Evolutionary conservation across 2,888 invertebrate species (phyloP), one percentile per base, ranked within the genome.

Genomic region (Phrixothrix hirtus): DNA sequence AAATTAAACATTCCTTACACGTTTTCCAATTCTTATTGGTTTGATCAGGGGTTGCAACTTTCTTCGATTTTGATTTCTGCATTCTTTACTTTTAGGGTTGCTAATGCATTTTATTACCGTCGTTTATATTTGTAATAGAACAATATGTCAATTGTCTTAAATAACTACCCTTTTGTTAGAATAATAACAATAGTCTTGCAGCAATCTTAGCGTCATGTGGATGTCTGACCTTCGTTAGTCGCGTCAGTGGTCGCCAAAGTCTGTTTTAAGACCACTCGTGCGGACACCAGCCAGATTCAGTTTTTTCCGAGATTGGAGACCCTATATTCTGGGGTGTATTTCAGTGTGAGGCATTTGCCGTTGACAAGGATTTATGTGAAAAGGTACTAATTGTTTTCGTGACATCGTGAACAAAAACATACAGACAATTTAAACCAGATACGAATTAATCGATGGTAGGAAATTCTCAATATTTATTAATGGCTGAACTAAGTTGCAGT

Each of bases 351-450:
- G 61, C 66, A 64, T 65, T 68, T 70, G 69, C 64, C 60, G 62
- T 60, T 68, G 70, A 69, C 70, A 68, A 59, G 59, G 66, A 68
- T 68, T 66, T 69, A 69, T 67, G 64, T 62, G 60, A 63, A 63
- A 55, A 55, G 53, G 63, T 65, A 68, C 67, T 68, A 68, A 68
- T 66, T 68, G 43, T 48, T 48, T 48, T 48, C 31, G 43, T 39
- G 47, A 38, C 53, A 48, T 47, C 49, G 29, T 4, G 10, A 13
- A 47, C 38, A 39, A 37, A 35, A 48, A 41, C 16, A n/a, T 42
- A 10, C 14, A 16, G 32, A 34, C 43, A 31, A 43, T 43, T 43
- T 25, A 43, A 43, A 43, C 35, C 30, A 37, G 31, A 49, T 35
- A 14, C 14, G 11, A 30, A 49, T 35, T 42, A 30, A 43, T 49